Percentiles rank a stretch among this genome's conserved stretches.
phyloP scores from a whole-genome alignment of 1,140 invertebrate genomes.

The Lepidotrigona ventralis region DNA sequence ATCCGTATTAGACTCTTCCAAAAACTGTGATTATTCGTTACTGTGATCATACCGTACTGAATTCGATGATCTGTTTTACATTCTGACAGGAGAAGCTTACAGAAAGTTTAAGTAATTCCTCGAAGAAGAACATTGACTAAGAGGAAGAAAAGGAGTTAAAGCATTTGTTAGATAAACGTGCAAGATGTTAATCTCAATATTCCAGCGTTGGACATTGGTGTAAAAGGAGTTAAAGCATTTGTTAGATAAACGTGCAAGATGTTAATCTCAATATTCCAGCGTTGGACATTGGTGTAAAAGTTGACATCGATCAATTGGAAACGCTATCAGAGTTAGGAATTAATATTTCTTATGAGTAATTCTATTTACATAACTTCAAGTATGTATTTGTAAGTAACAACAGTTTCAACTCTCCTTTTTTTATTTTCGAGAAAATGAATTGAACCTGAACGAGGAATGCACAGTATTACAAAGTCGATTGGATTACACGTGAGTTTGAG shows the following conservation, averaged over 20 bases:
- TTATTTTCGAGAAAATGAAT: constrained; percentile 74
- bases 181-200: no score
- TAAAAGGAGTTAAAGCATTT: no score
- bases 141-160: constrained; percentile 84
- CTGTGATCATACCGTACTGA: no score
- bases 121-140: constrained; percentile 83
- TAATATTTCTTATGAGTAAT: constrained; percentile 89
- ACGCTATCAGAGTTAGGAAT: constrained; percentile 89
- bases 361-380: constrained; percentile 62
- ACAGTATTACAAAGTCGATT: constrained; percentile 85
- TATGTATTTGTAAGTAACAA: background rate
- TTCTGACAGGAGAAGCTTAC: constrained; percentile 92
- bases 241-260: no score
- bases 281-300: no score
- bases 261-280: no score
- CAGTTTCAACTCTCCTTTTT: background rate
- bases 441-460: constrained; percentile 82
- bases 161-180: no score
- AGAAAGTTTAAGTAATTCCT: constrained; percentile 86
- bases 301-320: no score
- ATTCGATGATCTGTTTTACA: constrained; percentile 91
- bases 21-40: constrained; percentile 90
- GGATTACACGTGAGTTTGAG: constrained; percentile 88
- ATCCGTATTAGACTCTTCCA: constrained; percentile 91
- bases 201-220: no score